Evolutionary conservation across 1,140 invertebrate genomes (phyloP).

Genomic region (Tetragonula clypearis): DNA sequence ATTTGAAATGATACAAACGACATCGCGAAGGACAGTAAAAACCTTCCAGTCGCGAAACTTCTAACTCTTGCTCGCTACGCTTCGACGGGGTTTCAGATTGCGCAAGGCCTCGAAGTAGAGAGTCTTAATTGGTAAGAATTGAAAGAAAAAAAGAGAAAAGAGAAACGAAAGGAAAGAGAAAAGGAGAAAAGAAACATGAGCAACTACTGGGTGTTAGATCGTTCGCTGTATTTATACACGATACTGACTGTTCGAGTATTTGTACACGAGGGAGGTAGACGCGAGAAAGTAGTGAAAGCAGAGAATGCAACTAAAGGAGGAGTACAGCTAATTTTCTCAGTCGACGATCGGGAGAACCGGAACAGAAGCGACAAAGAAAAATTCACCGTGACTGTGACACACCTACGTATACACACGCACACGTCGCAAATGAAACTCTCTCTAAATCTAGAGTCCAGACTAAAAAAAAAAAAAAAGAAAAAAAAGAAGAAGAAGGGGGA

Average conservation of each 20-base stretch:
- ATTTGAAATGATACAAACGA: neutral
- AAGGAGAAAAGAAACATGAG: neutral
- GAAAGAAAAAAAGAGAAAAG: neutral
- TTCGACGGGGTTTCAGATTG: conserved; percentile 29
- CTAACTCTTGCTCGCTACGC: neutral
- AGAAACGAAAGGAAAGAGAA: neutral
- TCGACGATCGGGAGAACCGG: neutral
- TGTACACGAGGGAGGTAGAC: conserved; percentile 20
- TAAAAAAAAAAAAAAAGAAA: neutral
- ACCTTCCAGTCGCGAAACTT: neutral
- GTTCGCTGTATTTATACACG: neutral
- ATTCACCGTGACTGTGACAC: neutral
- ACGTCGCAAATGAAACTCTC: neutral
- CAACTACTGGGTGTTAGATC: neutral
- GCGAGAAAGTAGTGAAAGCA: neutral
- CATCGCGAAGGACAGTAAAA: neutral
- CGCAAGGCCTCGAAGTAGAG: conserved; percentile 20
- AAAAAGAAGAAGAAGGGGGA: neutral
- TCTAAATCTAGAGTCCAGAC: neutral
- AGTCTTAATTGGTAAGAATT: neutral
- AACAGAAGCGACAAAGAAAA: neutral
- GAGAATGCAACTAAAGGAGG: neutral
- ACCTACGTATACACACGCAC: too few relatives aligned
- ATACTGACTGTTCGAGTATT: neutral
- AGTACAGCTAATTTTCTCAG: neutral